Evolutionary conservation across 2,797 vertebrate genomes (phyloP), one percentile per base, ranked within the genome.

Genomic region (Lates japonicus): DNA sequence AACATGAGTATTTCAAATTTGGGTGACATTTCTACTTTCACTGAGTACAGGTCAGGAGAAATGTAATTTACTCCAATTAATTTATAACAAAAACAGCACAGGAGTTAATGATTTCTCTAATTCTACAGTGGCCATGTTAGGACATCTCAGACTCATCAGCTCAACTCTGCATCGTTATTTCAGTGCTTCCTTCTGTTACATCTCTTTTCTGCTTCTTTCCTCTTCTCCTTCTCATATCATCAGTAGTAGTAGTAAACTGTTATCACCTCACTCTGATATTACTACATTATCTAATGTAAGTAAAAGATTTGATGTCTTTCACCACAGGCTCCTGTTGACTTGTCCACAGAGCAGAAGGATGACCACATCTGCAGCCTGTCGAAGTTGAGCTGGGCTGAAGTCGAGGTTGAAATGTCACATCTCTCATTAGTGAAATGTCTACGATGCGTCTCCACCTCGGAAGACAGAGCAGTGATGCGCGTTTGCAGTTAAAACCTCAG

Each of bases 371-470:
- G 78, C 80, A 68, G 61, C 46, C 66, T 67, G 76, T 81, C 87
- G n/a, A 62, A 54, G 76, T 42, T 25, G 68, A 67, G 48, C 57
- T 19, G 70, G 52, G 60, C 42, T 57, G 69, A 39, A 68, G 49
- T 22, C 4, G 62, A 69, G 81, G 83, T 80, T 82, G 63, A 78
- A 87, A 80, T 85, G 87, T 89, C 82, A 76, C 13, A 5, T 42
- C 66, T 83, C 75, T 85, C 69, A 83, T 90, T 88, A 83, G 85
- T 54, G 76, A 78, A 85, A 82, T 62, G 77, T 81, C 70, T 68
- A 20, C 48, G 20, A 37, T 70, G 57, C 17, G 19, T 78, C 66
- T 70, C 62, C 68, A 54, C 33, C 71, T 49, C 60, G 7, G 19
- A 78, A 20, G 59, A 79, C 42, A 35, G 78, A 85, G 84, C 82